Base-by-base conservation (phyloP, 2,113 vertebrate genomes). In the Sus scrofa region DNA sequence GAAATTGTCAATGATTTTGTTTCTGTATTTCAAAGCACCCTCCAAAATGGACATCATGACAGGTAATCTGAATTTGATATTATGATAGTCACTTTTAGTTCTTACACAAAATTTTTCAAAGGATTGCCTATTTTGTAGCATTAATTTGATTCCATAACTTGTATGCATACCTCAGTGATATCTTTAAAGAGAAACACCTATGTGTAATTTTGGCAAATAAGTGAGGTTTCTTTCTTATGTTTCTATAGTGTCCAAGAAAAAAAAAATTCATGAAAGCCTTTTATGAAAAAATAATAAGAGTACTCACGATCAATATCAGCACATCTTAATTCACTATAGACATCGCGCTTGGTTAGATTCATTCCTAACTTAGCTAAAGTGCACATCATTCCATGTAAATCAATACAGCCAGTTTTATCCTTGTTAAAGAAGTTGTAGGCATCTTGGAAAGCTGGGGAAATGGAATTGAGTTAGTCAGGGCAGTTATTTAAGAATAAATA, bases 301-400 rank as follows among this genome's bases (percentile, higher is more conserved):
- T 44, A 86, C 98, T 98, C 75, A 98, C 98, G 19, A 30, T 98
- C 97, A 15, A 92, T n/a, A 60, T 98, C 98, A 74, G 98, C 98
- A 91, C 24, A 89, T 67, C 20, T 94, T 81, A 98, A 81, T 86
- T 98, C 98, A 30, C 97, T 79, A 22, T 82, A 84, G 12, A 62
- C 67, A 83, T 98, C 96, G 34, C 95, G 95, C 14, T 86, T 94
- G 24, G 39, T 96, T 88, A 97, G 86, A 70, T 12, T 96, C 89
- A 98, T 96, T 68, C 97, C 98, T 93, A 98, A 34, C 2, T 95
- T 96, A 56, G 95, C 58, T 79, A 98, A 37, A 0, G 97, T 97
- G 24, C 34, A 58, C 97, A 97, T 83, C 92, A 98, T 85, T 44
- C 97, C 97, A 15, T 93, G 85, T 39, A 97, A 75, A 73, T 98